A percentile compares a stretch with the other conserved stretches of the same genome.
phyloP scores from a whole-genome alignment of 2,113 vertebrate genomes.

The Mirza zaza region DNA sequence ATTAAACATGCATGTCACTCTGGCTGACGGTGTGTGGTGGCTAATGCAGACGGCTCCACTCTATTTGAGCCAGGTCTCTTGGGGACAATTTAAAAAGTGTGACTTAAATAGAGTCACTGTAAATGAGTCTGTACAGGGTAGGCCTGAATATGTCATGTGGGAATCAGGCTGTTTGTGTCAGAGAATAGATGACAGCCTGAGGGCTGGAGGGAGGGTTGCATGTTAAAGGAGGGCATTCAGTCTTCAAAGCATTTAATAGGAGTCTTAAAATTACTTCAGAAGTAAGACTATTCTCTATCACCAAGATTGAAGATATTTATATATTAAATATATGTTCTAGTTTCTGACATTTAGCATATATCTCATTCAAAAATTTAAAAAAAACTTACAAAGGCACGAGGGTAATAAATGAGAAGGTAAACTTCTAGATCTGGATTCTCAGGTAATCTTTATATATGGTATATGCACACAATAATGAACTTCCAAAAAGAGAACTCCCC shows the following conservation, averaged over 20 bases:
- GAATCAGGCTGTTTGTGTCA: constrained; percentile 51
- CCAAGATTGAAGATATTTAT: neutral
- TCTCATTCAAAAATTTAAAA: neutral
- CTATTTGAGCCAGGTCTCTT: constrained; percentile 39
- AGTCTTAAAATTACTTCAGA: neutral
- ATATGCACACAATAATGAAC: neutral
- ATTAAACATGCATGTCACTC: constrained; percentile 57
- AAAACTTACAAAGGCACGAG: neutral
- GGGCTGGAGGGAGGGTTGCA: neutral
- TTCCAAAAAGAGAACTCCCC: neutral
- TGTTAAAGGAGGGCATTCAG: neutral
- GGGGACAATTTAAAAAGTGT: constrained; percentile 60
- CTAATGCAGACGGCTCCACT: neutral
- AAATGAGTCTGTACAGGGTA: constrained; percentile 50
- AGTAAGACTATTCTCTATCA: neutral
- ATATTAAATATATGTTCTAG: neutral
- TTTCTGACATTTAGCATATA: neutral
- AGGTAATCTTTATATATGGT: neutral
- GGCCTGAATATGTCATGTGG: neutral
- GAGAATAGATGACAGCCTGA: constrained; percentile 47
- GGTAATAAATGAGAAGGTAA: neutral
- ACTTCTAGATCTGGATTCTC: neutral
- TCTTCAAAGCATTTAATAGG: neutral
- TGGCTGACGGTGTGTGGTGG: neutral
- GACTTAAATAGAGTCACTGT: constrained; percentile 63